Base-by-base conservation (phyloP, 1,140 invertebrate genomes). In the Drosophila pectinifera region DNA sequence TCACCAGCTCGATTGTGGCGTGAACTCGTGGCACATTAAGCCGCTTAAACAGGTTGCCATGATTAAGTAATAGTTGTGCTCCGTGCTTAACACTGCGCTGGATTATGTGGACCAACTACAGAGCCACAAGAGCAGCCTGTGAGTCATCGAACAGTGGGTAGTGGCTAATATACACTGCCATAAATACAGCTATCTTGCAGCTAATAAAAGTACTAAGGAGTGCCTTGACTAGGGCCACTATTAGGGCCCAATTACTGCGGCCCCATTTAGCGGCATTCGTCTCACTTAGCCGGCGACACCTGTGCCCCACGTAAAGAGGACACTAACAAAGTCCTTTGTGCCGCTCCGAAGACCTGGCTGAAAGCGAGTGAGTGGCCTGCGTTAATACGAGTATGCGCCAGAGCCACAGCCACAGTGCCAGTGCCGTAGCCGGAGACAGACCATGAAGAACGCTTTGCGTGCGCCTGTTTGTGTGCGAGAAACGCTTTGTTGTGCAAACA, bases 31-130 rank as follows among this genome's bases (percentile, higher is more conserved):
- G 75, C 64, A 78, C 69, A 78, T 86, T 86, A 88, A 82, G 80
- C 80, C 80, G 80, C 80, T 74, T 82, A 88, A 88, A 88, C 83
- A 88, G 82, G 83, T 82, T 86, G 85, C 67, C 78, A 82, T 86
- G 82, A 86, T 86, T 86, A 86, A 88, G 82, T 85, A 86, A 84
- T 85, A 86, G 83, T 82, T 88, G 70, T 76, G 78, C 78, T 67
- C 73, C 54, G 26, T 74, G 81, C 77, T 77, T 80, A 77, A 73
- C 81, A 78, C 78, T 77, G 73, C 43, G 51, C 51, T 36, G 63
- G 69, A 75, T 82, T 86, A 70, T 79, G 70, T 82, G 75, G 78
- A 80, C 42, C 75, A 73, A 38, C 79, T 41, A 22, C 58, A 78
- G 46, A 36, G 20, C 54, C 36, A 73, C 54, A 73, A 28, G 36